Evolutionary conservation across 1,140 invertebrate species (phyloP).

Genomic region (Chionoecetes opilio): DNA sequence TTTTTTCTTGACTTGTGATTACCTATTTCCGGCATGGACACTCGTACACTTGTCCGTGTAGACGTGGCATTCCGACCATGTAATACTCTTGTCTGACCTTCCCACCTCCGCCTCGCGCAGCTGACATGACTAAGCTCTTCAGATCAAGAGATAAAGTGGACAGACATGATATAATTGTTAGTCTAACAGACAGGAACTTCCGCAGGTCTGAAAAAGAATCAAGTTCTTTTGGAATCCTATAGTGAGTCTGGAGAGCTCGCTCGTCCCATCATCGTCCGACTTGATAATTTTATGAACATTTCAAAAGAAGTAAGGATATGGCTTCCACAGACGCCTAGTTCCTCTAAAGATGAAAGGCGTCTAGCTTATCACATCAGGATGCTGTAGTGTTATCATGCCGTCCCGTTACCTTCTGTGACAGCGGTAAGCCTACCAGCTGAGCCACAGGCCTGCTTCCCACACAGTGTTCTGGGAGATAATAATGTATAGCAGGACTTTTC

Average conservation of each 20-base stretch:
- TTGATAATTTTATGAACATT: not conserved
- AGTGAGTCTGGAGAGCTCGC: not conserved
- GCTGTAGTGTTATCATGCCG: not conserved
- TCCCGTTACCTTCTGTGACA: not conserved
- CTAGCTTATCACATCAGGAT: not conserved
- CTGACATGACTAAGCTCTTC: conserved; percentile 52
- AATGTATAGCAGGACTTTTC: conserved; percentile 39
- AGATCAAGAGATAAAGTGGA: not conserved
- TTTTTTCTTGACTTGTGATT: not conserved
- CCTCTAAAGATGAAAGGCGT: not conserved
- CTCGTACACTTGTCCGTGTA: conserved; percentile 29
- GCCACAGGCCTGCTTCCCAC: conserved; percentile 30
- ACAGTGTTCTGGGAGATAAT: not conserved
- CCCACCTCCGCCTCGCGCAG: not conserved
- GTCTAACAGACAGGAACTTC: conserved; percentile 10
- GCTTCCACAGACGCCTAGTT: not conserved
- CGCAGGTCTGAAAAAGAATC: not conserved
- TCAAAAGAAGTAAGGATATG: not conserved
- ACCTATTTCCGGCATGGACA: conserved; percentile 39
- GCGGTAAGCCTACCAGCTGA: conserved; percentile 39
- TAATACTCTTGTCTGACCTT: not conserved
- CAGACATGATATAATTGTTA: not conserved
- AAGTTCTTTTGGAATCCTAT: not conserved
- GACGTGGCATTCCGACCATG: conserved; percentile 1
- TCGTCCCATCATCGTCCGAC: not conserved